A percentile compares a stretch with the other conserved stretches of the same genome.
phyloP scores from a whole-genome alignment of 1,140 invertebrate species.

The Ceratina japonica region DNA sequence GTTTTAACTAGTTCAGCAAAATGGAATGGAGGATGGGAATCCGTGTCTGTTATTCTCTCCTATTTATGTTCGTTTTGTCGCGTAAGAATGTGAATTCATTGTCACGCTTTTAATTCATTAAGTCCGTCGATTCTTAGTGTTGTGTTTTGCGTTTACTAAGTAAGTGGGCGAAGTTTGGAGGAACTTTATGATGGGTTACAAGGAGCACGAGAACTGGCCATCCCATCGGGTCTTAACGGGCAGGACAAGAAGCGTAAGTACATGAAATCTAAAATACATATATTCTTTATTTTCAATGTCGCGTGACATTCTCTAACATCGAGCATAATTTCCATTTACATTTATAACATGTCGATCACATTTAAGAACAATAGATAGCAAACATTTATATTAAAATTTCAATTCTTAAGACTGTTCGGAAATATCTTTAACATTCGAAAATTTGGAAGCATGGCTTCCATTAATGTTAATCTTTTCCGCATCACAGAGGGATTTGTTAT shows the following conservation, averaged over 20 bases:
- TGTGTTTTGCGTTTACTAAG: not conserved
- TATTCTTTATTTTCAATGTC: not conserved
- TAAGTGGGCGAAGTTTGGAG: not conserved
- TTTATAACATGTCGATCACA: not conserved
- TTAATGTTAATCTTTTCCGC: not conserved
- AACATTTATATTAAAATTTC: not conserved
- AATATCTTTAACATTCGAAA: not conserved
- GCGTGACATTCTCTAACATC: not conserved
- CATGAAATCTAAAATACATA: not conserved
- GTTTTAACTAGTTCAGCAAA: not conserved
- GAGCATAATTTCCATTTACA: not conserved
- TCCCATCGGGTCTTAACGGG: too few relatives aligned
- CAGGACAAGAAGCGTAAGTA: not conserved
- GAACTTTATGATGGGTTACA: not conserved
- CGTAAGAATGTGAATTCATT: not conserved
- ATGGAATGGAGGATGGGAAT: not conserved
- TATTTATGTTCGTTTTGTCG: not conserved
- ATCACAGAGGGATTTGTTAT: not conserved
- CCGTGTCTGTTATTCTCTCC: too few relatives aligned
- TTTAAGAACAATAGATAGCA: not conserved
- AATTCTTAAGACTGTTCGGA: not conserved
- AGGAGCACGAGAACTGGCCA: too few relatives aligned
- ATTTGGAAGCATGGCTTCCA: not conserved
- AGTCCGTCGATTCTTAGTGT: not conserved
- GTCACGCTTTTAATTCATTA: not conserved